Evolutionary conservation across 2,113 vertebrate genomes (phyloP).

Genomic region (Tauraco erythrolophus): DNA sequence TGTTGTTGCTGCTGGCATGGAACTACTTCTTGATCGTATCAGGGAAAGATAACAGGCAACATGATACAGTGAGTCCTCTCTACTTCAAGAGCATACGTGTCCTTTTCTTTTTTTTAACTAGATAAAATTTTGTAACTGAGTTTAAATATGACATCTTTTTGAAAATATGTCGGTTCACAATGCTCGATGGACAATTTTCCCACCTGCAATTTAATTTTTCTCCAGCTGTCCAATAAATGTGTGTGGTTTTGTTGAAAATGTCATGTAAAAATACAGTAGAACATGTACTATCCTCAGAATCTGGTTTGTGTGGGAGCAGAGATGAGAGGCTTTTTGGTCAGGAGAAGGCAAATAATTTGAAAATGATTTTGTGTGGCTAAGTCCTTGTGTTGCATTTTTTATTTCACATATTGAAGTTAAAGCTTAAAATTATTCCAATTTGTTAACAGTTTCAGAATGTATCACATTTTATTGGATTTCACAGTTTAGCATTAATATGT

Average conservation of each 20-base stretch:
- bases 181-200: not conserved
- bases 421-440: not conserved
- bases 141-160: not conserved
- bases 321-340: not conserved
- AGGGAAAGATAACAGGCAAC: conserved; percentile 92
- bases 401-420: not conserved
- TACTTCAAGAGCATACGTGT: not conserved
- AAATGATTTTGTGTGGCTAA: not conserved
- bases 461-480: not conserved
- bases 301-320: not conserved
- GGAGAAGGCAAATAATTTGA: not conserved
- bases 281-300: not conserved
- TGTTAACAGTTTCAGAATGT: not conserved
- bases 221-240: not conserved
- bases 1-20: conserved; percentile 91
- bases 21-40: conserved; percentile 93
- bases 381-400: not conserved
- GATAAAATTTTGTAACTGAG: conserved; percentile 25
- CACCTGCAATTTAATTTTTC: conserved; percentile 7
- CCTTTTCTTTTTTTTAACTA: conserved; percentile 4
- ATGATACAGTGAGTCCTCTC: conserved; percentile 88
- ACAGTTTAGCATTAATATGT: not conserved
- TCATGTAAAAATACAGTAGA: not conserved
- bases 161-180: not conserved
- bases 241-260: not conserved